Evolutionary conservation across 2,888 invertebrate species (phyloP).

Genomic region (Cremastinae sp.): DNA sequence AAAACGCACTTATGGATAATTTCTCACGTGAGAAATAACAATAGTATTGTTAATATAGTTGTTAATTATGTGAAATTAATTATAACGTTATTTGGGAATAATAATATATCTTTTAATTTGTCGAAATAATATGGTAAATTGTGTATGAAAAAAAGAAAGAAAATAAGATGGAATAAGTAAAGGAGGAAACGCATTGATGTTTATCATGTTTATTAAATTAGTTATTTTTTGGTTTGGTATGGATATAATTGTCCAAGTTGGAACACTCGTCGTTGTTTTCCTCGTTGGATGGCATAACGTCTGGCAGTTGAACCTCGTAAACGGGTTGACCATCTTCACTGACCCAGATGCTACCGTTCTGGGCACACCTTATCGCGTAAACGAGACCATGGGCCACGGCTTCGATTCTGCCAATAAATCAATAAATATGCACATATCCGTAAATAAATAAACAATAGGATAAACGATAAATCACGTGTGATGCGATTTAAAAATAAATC

Average conservation of each 20-base stretch:
- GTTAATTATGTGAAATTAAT: too few relatives aligned
- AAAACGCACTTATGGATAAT: too few relatives aligned
- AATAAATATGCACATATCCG: conserved; percentile 15
- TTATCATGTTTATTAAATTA: background rate
- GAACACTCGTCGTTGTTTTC: conserved; percentile 46
- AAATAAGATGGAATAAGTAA: background rate
- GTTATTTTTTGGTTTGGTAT: background rate
- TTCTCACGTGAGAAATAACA: too few relatives aligned
- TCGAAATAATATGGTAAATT: background rate
- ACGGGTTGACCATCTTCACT: conserved; percentile 76
- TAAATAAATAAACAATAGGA: conserved; percentile 32
- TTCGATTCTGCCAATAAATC: conserved; percentile 70
- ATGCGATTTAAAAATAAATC: background rate
- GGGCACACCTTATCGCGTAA: conserved; percentile 74
- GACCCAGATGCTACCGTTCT: conserved; percentile 77
- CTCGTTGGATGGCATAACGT: conserved; percentile 67
- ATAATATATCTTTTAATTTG: background rate
- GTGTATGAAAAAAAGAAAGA: conserved; percentile 19
- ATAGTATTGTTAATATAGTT: too few relatives aligned
- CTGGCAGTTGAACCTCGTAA: conserved; percentile 74
- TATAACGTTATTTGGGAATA: too few relatives aligned
- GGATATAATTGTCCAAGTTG: conserved; percentile 16
- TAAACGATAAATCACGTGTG: conserved; percentile 13
- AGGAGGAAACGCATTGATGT: conserved; percentile 18
- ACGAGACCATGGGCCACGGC: conserved; percentile 74